Evolutionary conservation across 2,113 vertebrate species (phyloP).

Genomic region (Myanophis thanlyinensis): DNA sequence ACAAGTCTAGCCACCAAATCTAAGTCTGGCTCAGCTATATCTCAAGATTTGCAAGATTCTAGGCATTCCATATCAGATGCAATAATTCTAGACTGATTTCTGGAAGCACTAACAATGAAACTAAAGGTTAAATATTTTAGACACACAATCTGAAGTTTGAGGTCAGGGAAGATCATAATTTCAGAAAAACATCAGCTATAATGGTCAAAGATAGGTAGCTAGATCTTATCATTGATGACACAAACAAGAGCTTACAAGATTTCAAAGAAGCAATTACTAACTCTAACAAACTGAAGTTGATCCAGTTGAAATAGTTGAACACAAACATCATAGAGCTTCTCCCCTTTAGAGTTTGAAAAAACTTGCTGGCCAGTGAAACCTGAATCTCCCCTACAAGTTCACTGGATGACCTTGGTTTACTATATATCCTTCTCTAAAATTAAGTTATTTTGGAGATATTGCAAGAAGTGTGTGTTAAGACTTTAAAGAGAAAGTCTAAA

Average conservation of each 20-base stretch:
- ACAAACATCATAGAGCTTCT: neutral
- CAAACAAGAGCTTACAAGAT: neutral
- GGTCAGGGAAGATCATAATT: neutral
- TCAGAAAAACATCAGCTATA: neutral
- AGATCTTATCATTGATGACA: neutral
- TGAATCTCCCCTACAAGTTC: neutral
- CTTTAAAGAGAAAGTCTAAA: neutral
- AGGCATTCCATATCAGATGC: neutral
- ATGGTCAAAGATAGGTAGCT: neutral
- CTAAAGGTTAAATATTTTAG: neutral
- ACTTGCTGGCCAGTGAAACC: neutral
- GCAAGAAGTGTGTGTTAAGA: neutral
- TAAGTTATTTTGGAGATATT: neutral
- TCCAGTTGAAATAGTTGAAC: neutral
- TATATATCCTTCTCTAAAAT: neutral
- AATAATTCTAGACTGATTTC: neutral
- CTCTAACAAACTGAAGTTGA: neutral
- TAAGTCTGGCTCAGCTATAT: neutral
- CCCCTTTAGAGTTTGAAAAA: neutral
- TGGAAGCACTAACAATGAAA: neutral
- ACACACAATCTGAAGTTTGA: neutral
- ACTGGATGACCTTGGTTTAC: neutral
- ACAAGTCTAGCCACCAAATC: neutral
- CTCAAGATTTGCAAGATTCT: neutral
- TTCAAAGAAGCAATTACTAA: neutral